Base-by-base conservation (phyloP, 2,113 vertebrate species). In the Oophaga pumilio region DNA sequence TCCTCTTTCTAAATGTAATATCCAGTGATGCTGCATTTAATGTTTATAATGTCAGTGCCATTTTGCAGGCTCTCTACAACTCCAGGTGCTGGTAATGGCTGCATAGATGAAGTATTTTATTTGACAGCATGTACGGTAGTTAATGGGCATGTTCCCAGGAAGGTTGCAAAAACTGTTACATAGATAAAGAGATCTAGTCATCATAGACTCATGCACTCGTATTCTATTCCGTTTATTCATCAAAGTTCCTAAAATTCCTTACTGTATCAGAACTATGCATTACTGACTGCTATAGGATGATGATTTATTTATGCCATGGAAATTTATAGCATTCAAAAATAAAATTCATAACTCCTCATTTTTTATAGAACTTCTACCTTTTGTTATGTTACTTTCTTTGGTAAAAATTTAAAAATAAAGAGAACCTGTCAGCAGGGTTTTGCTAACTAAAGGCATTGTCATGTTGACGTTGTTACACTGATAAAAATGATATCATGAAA, bases 121-220 rank as follows among this genome's bases (percentile, higher is more conserved):
- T 4, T 68, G 81, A 83, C 81, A 83, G 64, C 64, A 69, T 69
- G 81, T 83, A 17, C 81, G 53, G n/a, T 68, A 69, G 81, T 43
- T 83, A 83, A 83, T 83, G 62, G 81, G 81, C 81, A 68, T 83
- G 81, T 83, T 83, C 81, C 81, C 33, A 69, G 62, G n/a, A 83
- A 83, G 62, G 28, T 18, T 83, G 62, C 81, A 69, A 62, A 49
- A 50, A 82, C 60, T 82, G 52, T 52, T 83, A 50, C 81, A 69
- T 83, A 53, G 81, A 83, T 69, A 69, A 69, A 69, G 62, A 52
- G 33, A 56, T 66, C 59, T 82, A 68, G 69, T 83, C 64, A 68
- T 69, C 64, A 83, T 53, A 69, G n/a, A 14, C 62, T 83, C 62
- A 24, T 52, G 22, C 81, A 68, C 28, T 68, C 43, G 80, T 50